Conservation (phyloP, 2,888 invertebrate species). For the Drosophila testacea region DNA sequence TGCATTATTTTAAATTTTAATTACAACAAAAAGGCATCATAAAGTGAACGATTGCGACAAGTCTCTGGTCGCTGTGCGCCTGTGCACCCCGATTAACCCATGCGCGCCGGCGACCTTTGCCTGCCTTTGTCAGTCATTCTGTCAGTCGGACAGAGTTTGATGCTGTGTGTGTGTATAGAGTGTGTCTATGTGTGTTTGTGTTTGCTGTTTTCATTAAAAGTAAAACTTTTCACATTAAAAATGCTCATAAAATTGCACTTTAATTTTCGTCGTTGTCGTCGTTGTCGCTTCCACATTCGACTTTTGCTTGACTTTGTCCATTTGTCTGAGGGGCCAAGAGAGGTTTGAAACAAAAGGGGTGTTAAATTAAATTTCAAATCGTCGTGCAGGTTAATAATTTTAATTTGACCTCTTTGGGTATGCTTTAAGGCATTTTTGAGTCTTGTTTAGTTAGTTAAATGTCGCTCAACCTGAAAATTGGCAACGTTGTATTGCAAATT, state of each 20-base stretch:
- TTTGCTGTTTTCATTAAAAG: conserved; percentile 70
- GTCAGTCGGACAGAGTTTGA: conserved; percentile 44
- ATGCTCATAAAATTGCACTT: conserved; percentile 78
- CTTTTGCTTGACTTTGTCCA: conserved; percentile 57
- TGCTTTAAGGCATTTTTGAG: conserved; percentile 37
- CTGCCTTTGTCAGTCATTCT: conserved; percentile 35
- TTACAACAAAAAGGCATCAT: conserved; percentile 60
- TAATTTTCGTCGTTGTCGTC: conserved; percentile 59
- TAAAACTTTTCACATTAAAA: conserved; percentile 77
- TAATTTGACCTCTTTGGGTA: conserved; percentile 70
- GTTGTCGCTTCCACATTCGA: conserved; percentile 44
- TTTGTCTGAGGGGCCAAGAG: neutral
- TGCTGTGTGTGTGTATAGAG: conserved; percentile 30
- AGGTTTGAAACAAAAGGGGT: neutral
- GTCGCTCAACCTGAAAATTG: conserved; percentile 39
- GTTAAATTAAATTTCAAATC: conserved; percentile 76
- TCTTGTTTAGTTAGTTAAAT: conserved; percentile 23
- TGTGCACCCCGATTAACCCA: conserved; percentile 78
- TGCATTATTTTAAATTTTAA: conserved; percentile 69
- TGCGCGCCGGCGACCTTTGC: conserved; percentile 59
- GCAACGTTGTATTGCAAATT: conserved; percentile 18
- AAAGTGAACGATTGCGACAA: conserved; percentile 38
- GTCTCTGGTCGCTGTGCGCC: conserved; percentile 47
- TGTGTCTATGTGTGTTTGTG: neutral
- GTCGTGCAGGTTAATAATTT: conserved; percentile 71